These are phyloP conservation scores for Therioaphis trifolii DNA, from an alignment of 2,888 invertebrate genomes.

Conservation along the genomic window DNA sequence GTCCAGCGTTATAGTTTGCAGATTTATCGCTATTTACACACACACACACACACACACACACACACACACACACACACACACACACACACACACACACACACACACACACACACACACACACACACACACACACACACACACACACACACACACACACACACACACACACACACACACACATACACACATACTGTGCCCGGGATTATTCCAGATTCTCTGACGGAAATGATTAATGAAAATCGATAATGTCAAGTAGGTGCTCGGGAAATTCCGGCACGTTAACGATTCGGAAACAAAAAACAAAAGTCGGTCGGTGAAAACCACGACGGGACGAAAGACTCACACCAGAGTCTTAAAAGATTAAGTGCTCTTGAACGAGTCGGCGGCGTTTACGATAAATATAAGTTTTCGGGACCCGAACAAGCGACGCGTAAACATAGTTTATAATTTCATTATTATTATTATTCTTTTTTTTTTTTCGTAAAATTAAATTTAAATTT, in stretches of 20 bases:
- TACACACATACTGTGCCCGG: constrained; percentile 54
- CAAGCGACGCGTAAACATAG: not conserved
- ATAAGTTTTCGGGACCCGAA: not conserved
- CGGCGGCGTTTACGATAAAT: not conserved
- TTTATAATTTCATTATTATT: not conserved
- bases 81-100: no score
- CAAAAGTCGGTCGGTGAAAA: no score
- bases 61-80: no score
- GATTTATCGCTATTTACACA: constrained; percentile 18
- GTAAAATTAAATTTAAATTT: no score
- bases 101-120: no score
- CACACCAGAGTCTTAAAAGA: not conserved
- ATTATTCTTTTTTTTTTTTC: no score
- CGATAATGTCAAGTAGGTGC: not conserved
- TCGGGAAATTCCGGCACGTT: not conserved
- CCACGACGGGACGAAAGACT: no score
- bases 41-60: no score
- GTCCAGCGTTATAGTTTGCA: not conserved
- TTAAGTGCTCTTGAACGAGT: constrained; percentile 7
- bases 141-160: no score
- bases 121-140: no score
- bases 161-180: no score
- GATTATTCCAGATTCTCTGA: not conserved
- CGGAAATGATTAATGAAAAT: constrained; percentile 41
- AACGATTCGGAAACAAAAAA: not conserved